Evolutionary conservation across 2,797 vertebrate species (phyloP).

Genomic region (Fistularia commersonii): DNA sequence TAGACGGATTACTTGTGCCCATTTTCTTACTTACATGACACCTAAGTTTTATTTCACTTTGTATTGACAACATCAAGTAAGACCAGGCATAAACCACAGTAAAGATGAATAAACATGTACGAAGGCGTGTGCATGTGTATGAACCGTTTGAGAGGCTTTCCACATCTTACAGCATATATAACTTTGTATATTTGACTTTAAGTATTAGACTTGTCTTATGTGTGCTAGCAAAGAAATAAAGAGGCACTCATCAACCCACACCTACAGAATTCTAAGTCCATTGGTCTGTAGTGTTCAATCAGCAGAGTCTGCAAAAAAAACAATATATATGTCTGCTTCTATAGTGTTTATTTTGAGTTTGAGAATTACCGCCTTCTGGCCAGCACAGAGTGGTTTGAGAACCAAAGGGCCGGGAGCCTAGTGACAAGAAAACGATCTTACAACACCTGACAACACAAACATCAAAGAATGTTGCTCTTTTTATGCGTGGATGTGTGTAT

Average conservation of each 20-base stretch:
- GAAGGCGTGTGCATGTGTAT: too few species aligned
- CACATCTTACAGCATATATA: too few species aligned
- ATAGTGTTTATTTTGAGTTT: slow-evolving; percentile 19
- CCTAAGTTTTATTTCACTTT: too few species aligned
- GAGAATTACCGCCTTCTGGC: slow-evolving; percentile 57
- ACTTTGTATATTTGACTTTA: slow-evolving; percentile 28
- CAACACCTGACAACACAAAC: slow-evolving; percentile 52
- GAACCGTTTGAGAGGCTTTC: too few species aligned
- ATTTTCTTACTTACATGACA: too few species aligned
- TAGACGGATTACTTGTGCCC: too few species aligned
- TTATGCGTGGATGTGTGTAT: slow-evolving; percentile 4
- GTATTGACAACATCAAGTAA: too few species aligned
- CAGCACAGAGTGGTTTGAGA: slow-evolving; percentile 57
- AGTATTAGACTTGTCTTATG: slow-evolving; percentile 52
- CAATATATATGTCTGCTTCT: slow-evolving; percentile 12
- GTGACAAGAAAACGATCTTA: slow-evolving; percentile 51
- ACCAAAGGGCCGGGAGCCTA: slow-evolving; percentile 50
- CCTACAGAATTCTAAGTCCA: slow-evolving; percentile 7
- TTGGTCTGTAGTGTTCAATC: slow-evolving; percentile 32
- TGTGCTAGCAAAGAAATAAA: too few species aligned
- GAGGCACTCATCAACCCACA: slow-evolving; percentile 11
- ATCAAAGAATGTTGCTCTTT: slow-evolving; percentile 25
- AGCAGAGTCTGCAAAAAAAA: slow-evolving; percentile 35
- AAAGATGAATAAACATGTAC: too few species aligned
- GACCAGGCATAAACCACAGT: too few species aligned